A percentile compares a stretch with the other conserved stretches of the same genome.
phyloP scores from a whole-genome alignment of 1,140 invertebrate species.

The Drosophila trapezifrons region DNA sequence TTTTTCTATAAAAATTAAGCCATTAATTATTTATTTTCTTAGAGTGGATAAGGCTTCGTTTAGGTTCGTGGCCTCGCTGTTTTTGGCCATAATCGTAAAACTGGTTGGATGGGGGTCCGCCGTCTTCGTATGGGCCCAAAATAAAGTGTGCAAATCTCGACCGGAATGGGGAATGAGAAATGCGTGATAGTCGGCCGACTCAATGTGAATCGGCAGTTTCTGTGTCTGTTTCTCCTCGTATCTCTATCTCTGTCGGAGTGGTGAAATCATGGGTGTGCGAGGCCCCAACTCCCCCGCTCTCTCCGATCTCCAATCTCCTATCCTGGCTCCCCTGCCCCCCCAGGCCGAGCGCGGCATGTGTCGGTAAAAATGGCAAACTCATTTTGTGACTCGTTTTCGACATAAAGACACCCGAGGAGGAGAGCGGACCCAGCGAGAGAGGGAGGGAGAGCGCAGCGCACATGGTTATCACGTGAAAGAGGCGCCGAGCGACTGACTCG shows the following conservation, averaged over 20 bases:
- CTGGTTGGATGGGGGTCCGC: slow-evolving; percentile 28
- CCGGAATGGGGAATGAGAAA: slow-evolving; percentile 34
- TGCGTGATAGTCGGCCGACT: slow-evolving; percentile 66
- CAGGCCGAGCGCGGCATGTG: background rate
- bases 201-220: slow-evolving; percentile 65
- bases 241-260: slow-evolving; percentile 37
- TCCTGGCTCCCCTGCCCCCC: background rate
- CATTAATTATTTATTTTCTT: background rate
- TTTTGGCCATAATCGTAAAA: slow-evolving; percentile 36
- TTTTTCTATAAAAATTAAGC: too few species aligned
- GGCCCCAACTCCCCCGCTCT: slow-evolving; percentile 15
- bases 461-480: slow-evolving; percentile 79
- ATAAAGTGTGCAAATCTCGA: slow-evolving; percentile 40
- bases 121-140: slow-evolving; percentile 16
- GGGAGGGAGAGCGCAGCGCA: slow-evolving; percentile 48
- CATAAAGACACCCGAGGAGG: slow-evolving; percentile 9
- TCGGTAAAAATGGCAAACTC: slow-evolving; percentile 48
- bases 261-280: slow-evolving; percentile 62
- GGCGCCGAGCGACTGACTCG: slow-evolving; percentile 45
- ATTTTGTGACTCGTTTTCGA: slow-evolving; percentile 72
- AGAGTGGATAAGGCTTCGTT: slow-evolving; percentile 1
- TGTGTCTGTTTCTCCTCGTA: background rate
- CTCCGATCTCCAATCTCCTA: slow-evolving; percentile 5
- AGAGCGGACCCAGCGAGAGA: slow-evolving; percentile 1
- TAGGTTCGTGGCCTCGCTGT: slow-evolving; percentile 3